These are phyloP conservation scores for Allygus modestus DNA, from an alignment of 2,888 invertebrate genomes.

Conservation along the genomic window DNA sequence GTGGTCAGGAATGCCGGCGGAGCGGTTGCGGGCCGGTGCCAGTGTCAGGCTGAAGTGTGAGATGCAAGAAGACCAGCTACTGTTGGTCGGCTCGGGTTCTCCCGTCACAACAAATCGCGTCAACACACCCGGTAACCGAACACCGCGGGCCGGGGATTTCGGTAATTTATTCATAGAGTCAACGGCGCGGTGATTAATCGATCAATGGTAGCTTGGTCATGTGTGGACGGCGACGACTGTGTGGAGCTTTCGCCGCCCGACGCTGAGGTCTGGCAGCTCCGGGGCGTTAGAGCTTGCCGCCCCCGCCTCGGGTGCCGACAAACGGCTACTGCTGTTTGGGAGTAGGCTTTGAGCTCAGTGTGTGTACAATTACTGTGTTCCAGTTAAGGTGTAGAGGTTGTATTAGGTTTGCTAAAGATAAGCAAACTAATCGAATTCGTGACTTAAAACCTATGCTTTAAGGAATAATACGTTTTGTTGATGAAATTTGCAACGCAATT, in stretches of 20 bases:
- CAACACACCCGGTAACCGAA: conserved; percentile 19
- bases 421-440: too few species aligned
- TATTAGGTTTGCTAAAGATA: too few species aligned
- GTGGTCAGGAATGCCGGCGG: conserved; percentile 18
- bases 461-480: too few species aligned
- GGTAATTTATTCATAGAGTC: conserved; percentile 53
- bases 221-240: conserved; percentile 26
- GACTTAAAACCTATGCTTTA: too few species aligned
- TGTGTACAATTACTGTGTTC: too few species aligned
- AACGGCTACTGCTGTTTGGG: background rate
- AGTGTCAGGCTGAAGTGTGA: conserved; percentile 41
- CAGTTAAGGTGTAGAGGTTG: too few species aligned
- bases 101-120: conserved; percentile 45
- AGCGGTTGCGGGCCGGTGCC: conserved; percentile 10
- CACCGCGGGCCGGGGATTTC: background rate
- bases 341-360: too few species aligned
- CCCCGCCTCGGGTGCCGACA: background rate
- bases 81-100: conserved; percentile 50
- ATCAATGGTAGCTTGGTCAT: conserved; percentile 40
- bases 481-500: too few species aligned
- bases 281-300: background rate
- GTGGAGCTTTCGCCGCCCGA: background rate
- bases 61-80: conserved; percentile 51
- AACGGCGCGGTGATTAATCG: conserved; percentile 34
- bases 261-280: too few species aligned